Base-by-base conservation (phyloP, 2,888 invertebrate species). In the Ethmia dodecea region DNA sequence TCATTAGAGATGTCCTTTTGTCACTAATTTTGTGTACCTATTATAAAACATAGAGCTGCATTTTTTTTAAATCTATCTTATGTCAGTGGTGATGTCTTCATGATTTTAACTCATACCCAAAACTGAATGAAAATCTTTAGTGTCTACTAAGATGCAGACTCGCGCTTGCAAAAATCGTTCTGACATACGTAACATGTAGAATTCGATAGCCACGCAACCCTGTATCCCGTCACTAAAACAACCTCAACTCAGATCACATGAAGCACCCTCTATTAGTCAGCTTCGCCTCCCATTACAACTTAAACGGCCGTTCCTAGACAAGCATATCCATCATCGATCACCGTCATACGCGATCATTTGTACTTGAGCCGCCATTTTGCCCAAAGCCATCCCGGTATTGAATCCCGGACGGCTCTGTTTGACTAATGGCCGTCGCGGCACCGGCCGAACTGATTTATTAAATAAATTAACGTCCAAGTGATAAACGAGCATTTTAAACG, bases 391-490 rank as follows among this genome's bases (percentile, higher is more conserved):
- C 68, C 68, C 57, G 49, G 64, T 63, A 67, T 68, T 41, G 41
- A 41, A 41, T 38, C 41, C 41, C 34, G 53, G 52, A 50, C 33
- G 51, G 41, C 42, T 42, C 52, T 47, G 55, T 65, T 67, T 75
- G 76, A 78, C 63, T 78, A 78, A 81, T 81, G 70, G 69, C 60
- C 44, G 51, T 39, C 56, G 58, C 60, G 57, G 55, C 64, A 67
- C 61, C 65, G 55, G 60, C 60, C 63, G 51, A 67, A 61, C 70
- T 67, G 79, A 78, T 79, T 81, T 80, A 81, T 81, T 78, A 70
- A 80, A 80, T 77, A 76, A 79, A 80, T 79, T 76, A 73, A 66
- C 66, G 62, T 68, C 58, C 47, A 38, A 48, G 47, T 73, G 72
- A 78, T 68, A 70, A 75, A 77, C 70, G 70, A 70, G 49, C 58